Percentiles rank a stretch among this genome's conserved stretches.
Evolutionary conservation across 2,797 vertebrate species (phyloP).

Genomic region (Mastacembelus armatus): DNA sequence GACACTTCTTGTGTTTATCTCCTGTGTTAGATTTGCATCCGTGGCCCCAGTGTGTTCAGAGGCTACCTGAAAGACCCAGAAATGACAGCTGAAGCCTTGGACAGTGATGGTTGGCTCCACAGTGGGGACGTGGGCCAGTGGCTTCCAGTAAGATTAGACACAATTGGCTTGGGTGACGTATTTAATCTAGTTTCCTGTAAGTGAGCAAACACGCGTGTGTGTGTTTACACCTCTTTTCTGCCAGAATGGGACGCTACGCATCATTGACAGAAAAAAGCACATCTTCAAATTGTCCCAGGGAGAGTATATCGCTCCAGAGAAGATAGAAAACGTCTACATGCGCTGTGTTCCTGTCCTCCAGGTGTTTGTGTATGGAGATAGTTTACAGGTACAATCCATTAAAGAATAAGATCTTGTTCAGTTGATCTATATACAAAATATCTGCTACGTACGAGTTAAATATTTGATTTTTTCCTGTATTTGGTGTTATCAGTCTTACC

Average conservation of each 20-base stretch:
- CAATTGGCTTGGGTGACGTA: background rate
- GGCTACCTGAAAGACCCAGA: constrained; percentile 84
- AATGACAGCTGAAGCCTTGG: constrained; percentile 80
- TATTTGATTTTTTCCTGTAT: constrained; percentile 1
- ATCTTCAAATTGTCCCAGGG: constrained; percentile 88
- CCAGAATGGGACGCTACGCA: constrained; percentile 85
- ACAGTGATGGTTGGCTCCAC: constrained; percentile 85
- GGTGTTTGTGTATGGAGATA: constrained; percentile 87
- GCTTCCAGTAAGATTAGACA: constrained; percentile 78
- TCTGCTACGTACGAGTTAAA: background rate
- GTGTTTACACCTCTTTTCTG: background rate
- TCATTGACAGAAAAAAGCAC: constrained; percentile 87
- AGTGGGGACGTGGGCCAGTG: constrained; percentile 86
- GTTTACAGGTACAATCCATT: constrained; percentile 79
- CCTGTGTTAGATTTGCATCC: constrained; percentile 81
- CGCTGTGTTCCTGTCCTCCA: constrained; percentile 82
- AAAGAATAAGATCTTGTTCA: background rate
- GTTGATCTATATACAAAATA: background rate
- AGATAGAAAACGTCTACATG: constrained; percentile 86
- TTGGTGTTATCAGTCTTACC: constrained; percentile 73
- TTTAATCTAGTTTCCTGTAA: background rate
- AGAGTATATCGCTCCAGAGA: constrained; percentile 87
- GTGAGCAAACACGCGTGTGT: background rate
- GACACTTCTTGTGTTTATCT: background rate
- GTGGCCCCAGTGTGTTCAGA: constrained; percentile 83